Evolutionary conservation across 1,140 invertebrate species (phyloP), one percentile per base, ranked within the genome.

Genomic region (honey bee (Apis mellifera)): DNA sequence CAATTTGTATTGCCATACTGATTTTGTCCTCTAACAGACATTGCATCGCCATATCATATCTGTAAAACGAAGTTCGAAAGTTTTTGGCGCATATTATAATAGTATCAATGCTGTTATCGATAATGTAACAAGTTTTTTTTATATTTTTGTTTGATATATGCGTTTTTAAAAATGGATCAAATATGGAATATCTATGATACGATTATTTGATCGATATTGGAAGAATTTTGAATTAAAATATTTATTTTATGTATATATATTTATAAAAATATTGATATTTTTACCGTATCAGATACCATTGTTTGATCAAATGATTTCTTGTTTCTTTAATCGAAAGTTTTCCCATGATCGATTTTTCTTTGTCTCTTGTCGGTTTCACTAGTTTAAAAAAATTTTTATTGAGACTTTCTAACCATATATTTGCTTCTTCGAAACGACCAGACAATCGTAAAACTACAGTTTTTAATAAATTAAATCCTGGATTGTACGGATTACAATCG

Each of bases 401-500:
- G 0, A 89, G 75, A 71, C 23, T 78, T 19, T 85, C 65, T 11
- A 89, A 59, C 87, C 87, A 89, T 0, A 62, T 13, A 15, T n/a
- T 75, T 5, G 86, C 84, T 80, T 87, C 86, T 1, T 64, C 48
- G n/a, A 83, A 60, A 12, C 86, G 83, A 15, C 87, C 87, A 4
- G 84, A 89, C 19, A 87, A 19, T 52, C 87, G 82, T 17, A 89
- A 54, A 4, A 87, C 54, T 7, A 89, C 80, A 0, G 82, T 59
- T 68, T 89, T 89, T 13, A 89, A 52, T 42, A 89, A 66, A 55
- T 59, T 87, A 59, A 82, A 89, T 26, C 84, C 86, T 26, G 86
- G 87, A 82, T 89, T 89, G 50, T 77, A 87, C 11, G 87, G 87
- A 82, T 87, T 83, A 42, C 84, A 87, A 23, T 87, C 84, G 4